Conservation (phyloP, 2,797 vertebrate species). For the Dromococcyx pavoninus region DNA sequence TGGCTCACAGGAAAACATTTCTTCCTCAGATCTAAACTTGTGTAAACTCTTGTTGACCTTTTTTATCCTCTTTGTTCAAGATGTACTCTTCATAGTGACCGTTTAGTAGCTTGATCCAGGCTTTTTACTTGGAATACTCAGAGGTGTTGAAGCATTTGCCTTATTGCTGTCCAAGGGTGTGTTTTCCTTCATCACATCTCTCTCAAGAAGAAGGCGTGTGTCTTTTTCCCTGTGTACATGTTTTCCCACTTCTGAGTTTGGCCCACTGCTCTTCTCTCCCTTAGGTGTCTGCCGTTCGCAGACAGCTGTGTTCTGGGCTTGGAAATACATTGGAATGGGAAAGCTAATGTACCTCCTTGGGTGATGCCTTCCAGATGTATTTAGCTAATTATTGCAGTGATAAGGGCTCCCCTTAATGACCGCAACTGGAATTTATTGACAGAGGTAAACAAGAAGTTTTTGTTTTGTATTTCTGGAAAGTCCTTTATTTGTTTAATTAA, state of each 20-base stretch:
- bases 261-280: background rate
- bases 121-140: background rate
- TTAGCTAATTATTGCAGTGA: background rate
- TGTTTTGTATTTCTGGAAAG: background rate
- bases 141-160: background rate
- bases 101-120: background rate
- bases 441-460: background rate
- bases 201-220: rapidly evolving
- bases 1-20: no score
- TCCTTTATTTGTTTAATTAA: background rate
- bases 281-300: background rate
- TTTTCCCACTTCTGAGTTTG: background rate
- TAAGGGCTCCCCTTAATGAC: conserved; percentile 17
- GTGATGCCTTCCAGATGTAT: conserved; percentile 44
- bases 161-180: background rate
- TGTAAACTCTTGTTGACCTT: no score
- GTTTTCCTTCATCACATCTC: background rate
- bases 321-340: background rate
- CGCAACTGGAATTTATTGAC: background rate
- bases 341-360: background rate
- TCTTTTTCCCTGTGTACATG: rapidly evolving
- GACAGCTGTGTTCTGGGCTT: background rate
- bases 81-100: no score
- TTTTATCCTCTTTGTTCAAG: no score
- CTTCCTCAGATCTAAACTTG: no score